A percentile compares a stretch with the other conserved stretches of the same genome.
phyloP scores from a whole-genome alignment of 2,113 vertebrate species.

The Suricata suricatta region DNA sequence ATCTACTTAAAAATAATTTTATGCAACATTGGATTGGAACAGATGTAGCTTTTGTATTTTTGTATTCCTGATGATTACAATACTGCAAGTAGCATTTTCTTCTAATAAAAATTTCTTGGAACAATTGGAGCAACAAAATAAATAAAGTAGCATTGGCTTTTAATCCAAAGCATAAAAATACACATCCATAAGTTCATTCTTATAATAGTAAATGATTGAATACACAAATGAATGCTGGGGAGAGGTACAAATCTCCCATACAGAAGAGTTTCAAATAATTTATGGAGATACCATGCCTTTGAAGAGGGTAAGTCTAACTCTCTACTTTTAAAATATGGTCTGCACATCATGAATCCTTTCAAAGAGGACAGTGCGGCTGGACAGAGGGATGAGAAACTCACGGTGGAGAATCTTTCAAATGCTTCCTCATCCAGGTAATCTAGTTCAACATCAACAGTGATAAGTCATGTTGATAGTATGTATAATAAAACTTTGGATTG shows the following conservation, averaged over 20 bases:
- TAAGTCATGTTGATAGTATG: too few relatives aligned
- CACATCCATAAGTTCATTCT: background rate
- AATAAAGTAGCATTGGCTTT: background rate
- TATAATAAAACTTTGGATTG: too few relatives aligned
- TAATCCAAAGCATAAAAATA: background rate
- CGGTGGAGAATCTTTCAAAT: background rate
- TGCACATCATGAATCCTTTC: background rate
- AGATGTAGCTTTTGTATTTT: background rate
- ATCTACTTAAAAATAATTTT: slow-evolving; percentile 6
- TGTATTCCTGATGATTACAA: background rate
- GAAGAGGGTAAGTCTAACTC: background rate
- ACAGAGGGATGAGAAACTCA: background rate
- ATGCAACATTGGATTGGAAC: background rate
- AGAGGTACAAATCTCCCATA: background rate
- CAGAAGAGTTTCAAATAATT: background rate
- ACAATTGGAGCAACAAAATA: background rate
- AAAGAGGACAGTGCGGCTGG: background rate
- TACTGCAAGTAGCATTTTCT: background rate
- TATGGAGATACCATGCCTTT: background rate
- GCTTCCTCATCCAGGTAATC: background rate
- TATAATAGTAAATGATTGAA: background rate
- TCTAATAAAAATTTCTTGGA: background rate
- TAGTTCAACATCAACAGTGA: background rate
- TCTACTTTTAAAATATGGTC: background rate
- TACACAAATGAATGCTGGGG: background rate